Evolutionary conservation across 2,113 vertebrate species (phyloP), one percentile per base, ranked within the genome.

Genomic region (Salvelinus alpinus): DNA sequence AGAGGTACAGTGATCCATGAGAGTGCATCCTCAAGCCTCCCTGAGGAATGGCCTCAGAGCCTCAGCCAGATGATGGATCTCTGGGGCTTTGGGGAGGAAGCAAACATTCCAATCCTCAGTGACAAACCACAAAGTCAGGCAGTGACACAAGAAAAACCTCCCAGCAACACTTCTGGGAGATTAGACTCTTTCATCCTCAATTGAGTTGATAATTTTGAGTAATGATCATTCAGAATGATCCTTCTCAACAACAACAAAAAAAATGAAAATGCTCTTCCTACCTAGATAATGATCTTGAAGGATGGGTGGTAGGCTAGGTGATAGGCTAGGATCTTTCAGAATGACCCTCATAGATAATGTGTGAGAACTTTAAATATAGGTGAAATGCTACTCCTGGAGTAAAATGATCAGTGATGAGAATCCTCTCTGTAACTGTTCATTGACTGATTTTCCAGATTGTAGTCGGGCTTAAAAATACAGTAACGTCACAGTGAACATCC

Each of bases 41-140:
- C 54, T 25, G 57, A 57, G 64, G 60, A 75, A 54, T 57, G 51
- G 64, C 16, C 13, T 81, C 60, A 76, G 78, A 82, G 51, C 16
- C 51, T 54, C 66, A 73, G 85, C 84, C 79, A 80, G 75, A 31
- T 74, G 81, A 87, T 82, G 76, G 83, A 79, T 79, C 83, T 70
- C 82, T 51, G 64, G 78, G 85, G 87, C 84, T 79, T 80, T 74
- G 68, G 68, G 68, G 60, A 81, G 69, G 74, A 81, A 72, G 44
- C 57, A 12, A 54, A 22, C 38, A 44, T 44, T 44, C 38, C 38
- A 14, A 5, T 66, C 25, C 64, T 66, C 25, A 27, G 59, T 62
- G 59, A 62, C 59, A 22, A 54, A 66, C 22, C 64, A 66, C 22
- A 66, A 9, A 29, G 24, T 11, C 24, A 27, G 8, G 14, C 64